These are phyloP conservation scores for Heterodera filipjevi DNA, from an alignment of 2,888 invertebrate genomes.

Conservation along the genomic window DNA sequence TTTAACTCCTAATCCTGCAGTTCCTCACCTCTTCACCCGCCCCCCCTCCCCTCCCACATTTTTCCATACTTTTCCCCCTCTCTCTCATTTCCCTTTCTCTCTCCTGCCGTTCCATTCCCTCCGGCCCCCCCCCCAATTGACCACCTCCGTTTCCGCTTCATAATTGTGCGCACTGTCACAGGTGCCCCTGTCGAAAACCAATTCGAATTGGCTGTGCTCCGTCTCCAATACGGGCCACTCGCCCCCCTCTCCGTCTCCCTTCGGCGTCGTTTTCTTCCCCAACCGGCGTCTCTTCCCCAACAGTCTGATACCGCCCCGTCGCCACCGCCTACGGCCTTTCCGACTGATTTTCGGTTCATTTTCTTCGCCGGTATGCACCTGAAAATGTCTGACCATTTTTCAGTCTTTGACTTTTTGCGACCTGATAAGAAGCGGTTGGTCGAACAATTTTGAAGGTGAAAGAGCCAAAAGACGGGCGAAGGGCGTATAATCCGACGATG, in stretches of 20 bases:
- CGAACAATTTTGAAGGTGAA: slow-evolving; percentile 14
- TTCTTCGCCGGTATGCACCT: slow-evolving; percentile 1
- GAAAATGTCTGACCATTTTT: not conserved
- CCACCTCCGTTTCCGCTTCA: not conserved
- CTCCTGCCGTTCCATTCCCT: no score
- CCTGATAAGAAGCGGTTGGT: slow-evolving; percentile 3
- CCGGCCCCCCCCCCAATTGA: not conserved
- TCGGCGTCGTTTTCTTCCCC: not conserved
- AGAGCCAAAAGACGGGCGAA: not conserved
- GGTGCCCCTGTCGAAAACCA: slow-evolving; percentile 5
- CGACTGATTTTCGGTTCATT: not conserved
- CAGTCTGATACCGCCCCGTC: not conserved
- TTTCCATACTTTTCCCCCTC: no score
- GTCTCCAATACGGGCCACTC: not conserved
- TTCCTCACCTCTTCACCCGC: no score
- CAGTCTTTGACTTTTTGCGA: not conserved
- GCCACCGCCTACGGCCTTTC: not conserved
- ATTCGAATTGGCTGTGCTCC: slow-evolving; percentile 6
- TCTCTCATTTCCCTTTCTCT: no score
- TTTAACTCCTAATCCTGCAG: no score
- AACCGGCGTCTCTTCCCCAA: not conserved
- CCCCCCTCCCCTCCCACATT: no score
- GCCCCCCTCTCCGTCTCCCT: not conserved
- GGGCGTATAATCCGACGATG: not conserved
- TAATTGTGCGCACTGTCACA: not conserved